Percentiles rank a stretch among this genome's conserved stretches.
phyloP scores from a whole-genome alignment of 1,140 invertebrate species.

The Eurosta solidaginis region DNA sequence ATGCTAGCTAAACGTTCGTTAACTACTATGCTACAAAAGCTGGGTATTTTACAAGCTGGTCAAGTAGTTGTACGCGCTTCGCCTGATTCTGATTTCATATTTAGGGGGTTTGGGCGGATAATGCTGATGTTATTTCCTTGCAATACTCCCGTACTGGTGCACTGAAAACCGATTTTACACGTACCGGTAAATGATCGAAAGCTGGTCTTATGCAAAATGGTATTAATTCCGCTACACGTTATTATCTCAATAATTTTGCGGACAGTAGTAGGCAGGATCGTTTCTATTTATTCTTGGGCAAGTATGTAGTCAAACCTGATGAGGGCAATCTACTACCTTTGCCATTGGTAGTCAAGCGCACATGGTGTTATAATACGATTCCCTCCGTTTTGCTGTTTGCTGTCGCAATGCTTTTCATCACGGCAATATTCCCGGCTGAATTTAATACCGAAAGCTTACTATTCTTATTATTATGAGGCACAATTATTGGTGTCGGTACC shows the following conservation, averaged over 20 bases:
- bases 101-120: slow-evolving; percentile 90
- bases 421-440: too few species aligned
- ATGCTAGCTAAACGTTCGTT: slow-evolving; percentile 86
- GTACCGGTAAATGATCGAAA: slow-evolving; percentile 91
- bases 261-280: slow-evolving; percentile 91
- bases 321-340: slow-evolving; percentile 76
- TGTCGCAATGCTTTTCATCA: slow-evolving; percentile 86
- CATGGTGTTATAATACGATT: slow-evolving; percentile 87
- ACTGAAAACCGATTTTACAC: slow-evolving; percentile 96
- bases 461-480: too few species aligned
- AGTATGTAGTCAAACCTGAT: slow-evolving; percentile 80
- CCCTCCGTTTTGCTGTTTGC: slow-evolving; percentile 84
- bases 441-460: too few species aligned
- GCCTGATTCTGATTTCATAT: slow-evolving; percentile 63
- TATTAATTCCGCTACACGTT: slow-evolving; percentile 87
- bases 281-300: too few species aligned
- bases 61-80: slow-evolving; percentile 67
- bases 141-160: slow-evolving; percentile 98
- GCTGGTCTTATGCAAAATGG: slow-evolving; percentile 86
- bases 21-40: slow-evolving; percentile 70
- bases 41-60: slow-evolving; percentile 69
- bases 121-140: slow-evolving; percentile 91
- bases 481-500: too few species aligned
- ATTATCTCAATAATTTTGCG: slow-evolving; percentile 97
- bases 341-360: slow-evolving; percentile 76